Conservation (phyloP, 2,797 vertebrate species). For the Neosalanx taihuensis region DNA sequence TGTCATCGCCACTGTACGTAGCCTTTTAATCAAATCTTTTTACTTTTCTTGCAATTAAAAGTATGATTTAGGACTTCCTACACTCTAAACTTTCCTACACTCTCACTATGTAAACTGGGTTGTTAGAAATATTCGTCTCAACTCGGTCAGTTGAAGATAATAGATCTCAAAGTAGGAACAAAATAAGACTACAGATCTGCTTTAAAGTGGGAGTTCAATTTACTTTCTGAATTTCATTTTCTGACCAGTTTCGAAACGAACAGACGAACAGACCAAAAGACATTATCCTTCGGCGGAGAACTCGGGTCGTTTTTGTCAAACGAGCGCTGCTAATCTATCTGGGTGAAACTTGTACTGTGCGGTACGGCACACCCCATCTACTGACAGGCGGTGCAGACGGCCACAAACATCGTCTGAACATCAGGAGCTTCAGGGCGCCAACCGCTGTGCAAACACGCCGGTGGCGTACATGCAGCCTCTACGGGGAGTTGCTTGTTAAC, state of each 20-base stretch:
- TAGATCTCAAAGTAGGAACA: not conserved
- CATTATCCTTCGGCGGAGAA: too few relatives aligned
- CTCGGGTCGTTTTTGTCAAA: too few relatives aligned
- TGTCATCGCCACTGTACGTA: too few relatives aligned
- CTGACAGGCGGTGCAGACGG: constrained; percentile 59
- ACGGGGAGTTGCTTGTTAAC: constrained; percentile 42
- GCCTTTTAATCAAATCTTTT: too few relatives aligned
- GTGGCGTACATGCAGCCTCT: constrained; percentile 57
- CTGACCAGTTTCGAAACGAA: too few relatives aligned
- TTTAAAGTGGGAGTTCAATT: too few relatives aligned
- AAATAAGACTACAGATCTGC: not conserved
- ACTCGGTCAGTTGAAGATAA: not conserved
- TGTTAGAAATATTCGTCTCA: not conserved
- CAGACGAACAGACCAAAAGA: too few relatives aligned
- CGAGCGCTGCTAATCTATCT: too few relatives aligned
- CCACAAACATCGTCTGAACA: constrained; percentile 51
- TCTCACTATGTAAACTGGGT: not conserved
- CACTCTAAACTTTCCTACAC: not conserved
- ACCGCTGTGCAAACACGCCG: constrained; percentile 58
- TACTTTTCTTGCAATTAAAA: too few relatives aligned
- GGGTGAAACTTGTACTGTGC: too few relatives aligned
- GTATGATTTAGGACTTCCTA: too few relatives aligned
- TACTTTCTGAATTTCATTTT: not conserved
- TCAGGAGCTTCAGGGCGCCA: constrained; percentile 59
- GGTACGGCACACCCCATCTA: constrained; percentile 44